phyloP scores from a whole-genome alignment of 2,113 vertebrate genomes.

The Probosciger aterrimus region DNA sequence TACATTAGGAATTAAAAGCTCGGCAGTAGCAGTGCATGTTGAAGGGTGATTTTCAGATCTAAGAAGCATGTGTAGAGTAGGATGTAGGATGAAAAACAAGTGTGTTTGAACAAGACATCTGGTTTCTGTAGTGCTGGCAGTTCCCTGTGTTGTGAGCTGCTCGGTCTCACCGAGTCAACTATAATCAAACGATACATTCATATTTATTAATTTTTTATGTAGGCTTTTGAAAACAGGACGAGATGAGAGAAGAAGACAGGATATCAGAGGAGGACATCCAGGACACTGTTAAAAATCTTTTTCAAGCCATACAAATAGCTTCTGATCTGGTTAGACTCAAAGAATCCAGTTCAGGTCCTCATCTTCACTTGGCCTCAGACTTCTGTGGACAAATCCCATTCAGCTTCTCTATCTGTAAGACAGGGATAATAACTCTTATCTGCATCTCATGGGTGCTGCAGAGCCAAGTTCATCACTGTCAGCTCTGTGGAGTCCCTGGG shows the following conservation, averaged over 20 bases:
- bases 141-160: constrained; percentile 12
- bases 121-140: constrained; percentile 1
- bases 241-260: background rate
- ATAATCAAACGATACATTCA: constrained; percentile 29
- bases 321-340: background rate
- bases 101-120: constrained; percentile 13
- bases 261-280: background rate
- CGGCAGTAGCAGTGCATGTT: background rate
- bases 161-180: constrained; percentile 10
- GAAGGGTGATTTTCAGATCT: background rate
- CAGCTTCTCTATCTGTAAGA: background rate
- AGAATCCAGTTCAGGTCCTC: background rate
- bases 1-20: background rate
- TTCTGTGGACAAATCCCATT: background rate
- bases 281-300: background rate
- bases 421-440: background rate
- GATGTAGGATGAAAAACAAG: background rate
- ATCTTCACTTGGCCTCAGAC: background rate
- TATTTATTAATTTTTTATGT: constrained; percentile 46
- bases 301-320: background rate
- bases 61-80: background rate
- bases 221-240: constrained; percentile 18
- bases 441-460: background rate
- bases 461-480: constrained; percentile 37
- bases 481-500: constrained; percentile 33